A percentile compares a stretch with the other conserved stretches of the same genome.
Evolutionary conservation across 2,113 vertebrate genomes (phyloP).

Genomic region (Garra rufa): DNA sequence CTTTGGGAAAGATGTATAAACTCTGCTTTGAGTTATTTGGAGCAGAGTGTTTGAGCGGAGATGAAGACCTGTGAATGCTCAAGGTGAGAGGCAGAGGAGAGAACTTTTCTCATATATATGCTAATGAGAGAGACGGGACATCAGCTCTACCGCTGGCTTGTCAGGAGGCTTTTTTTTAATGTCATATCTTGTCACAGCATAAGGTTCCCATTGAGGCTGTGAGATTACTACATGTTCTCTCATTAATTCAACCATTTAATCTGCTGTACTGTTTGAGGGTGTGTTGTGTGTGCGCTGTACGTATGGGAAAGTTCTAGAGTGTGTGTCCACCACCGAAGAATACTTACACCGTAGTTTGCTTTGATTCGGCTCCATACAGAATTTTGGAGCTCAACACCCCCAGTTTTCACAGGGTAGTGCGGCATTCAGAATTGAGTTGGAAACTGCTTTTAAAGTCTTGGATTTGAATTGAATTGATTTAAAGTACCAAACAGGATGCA

Average conservation of each 20-base stretch:
- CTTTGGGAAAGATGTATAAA: slow-evolving; percentile 25
- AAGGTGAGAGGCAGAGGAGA: slow-evolving; percentile 64
- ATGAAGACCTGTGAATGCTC: slow-evolving; percentile 60
- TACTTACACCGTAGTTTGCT: background rate
- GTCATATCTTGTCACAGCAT: slow-evolving; percentile 68
- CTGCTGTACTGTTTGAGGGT: background rate
- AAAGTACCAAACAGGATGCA: background rate
- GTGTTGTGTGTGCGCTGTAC: slow-evolving; percentile 5
- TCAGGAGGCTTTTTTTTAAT: slow-evolving; percentile 65
- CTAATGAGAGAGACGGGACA: slow-evolving; percentile 72
- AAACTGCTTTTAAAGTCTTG: background rate
- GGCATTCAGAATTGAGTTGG: background rate
- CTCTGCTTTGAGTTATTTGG: slow-evolving; percentile 34
- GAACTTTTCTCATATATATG: slow-evolving; percentile 81
- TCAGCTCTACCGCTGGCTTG: slow-evolving; percentile 58
- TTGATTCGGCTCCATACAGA: background rate
- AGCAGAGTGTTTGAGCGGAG: slow-evolving; percentile 35
- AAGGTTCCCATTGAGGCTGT: slow-evolving; percentile 62
- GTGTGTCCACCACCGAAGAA: background rate
- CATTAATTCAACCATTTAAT: slow-evolving; percentile 54
- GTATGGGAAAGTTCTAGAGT: slow-evolving; percentile 25
- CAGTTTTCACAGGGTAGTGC: background rate
- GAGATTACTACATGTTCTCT: slow-evolving; percentile 59
- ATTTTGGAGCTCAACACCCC: background rate
- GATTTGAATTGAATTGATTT: background rate